Evolutionary conservation across 2,797 vertebrate genomes (phyloP).

Genomic region (Okamejei kenojei): DNA sequence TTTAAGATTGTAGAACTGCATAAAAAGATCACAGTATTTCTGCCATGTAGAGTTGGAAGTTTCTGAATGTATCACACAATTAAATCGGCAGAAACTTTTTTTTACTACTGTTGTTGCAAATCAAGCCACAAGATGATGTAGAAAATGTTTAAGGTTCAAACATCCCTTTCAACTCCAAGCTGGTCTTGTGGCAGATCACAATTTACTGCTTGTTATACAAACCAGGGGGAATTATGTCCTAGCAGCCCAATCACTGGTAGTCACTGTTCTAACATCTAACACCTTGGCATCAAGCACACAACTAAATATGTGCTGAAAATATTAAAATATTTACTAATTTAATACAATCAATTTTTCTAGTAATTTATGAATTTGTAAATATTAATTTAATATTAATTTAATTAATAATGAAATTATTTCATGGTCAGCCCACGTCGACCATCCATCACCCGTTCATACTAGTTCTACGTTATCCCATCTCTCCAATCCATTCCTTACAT

Average conservation of each 20-base stretch:
- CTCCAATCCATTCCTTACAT: too few relatives aligned
- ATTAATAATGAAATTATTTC: too few relatives aligned
- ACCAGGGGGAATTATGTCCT: background rate
- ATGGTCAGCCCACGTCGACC: too few relatives aligned
- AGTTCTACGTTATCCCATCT: too few relatives aligned
- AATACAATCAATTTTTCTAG: too few relatives aligned
- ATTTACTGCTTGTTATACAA: background rate
- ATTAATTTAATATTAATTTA: too few relatives aligned
- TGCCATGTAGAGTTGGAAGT: background rate
- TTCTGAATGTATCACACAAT: background rate
- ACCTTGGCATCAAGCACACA: background rate
- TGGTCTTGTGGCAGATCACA: background rate
- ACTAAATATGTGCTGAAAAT: too few relatives aligned
- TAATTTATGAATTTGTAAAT: too few relatives aligned
- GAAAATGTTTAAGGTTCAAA: background rate
- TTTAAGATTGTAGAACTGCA: background rate
- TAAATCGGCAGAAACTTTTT: background rate
- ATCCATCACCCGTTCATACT: too few relatives aligned
- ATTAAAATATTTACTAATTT: too few relatives aligned
- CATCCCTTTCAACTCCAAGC: background rate
- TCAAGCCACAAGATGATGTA: background rate
- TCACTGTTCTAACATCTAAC: background rate
- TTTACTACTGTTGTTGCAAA: background rate
- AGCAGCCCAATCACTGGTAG: background rate
- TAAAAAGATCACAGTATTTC: slow-evolving; percentile 1